A percentile compares a stretch with the other conserved stretches of the same genome.
These are phyloP conservation scores for Podarcis muralis DNA, from an alignment of 2,113 vertebrate species.

Conservation along the genomic window DNA sequence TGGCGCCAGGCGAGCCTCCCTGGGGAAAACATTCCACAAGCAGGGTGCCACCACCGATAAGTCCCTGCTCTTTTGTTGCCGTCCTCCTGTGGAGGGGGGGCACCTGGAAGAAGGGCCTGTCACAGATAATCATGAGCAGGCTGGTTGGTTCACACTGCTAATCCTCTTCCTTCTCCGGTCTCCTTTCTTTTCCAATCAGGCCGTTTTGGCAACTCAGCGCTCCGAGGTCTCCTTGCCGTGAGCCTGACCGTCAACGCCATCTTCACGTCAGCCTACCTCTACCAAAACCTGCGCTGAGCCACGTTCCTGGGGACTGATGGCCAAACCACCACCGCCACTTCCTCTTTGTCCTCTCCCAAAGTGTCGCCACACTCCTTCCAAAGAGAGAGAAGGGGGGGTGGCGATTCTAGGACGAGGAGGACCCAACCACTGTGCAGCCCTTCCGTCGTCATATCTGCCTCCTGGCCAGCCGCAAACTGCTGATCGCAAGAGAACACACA, in stretches of 20 bases:
- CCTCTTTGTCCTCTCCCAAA: neutral
- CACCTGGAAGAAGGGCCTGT: too few species aligned
- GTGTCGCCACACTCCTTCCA: neutral
- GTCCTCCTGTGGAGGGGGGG: neutral
- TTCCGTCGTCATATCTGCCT: constrained; percentile 2
- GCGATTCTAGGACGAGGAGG: neutral
- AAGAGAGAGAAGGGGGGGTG: neutral
- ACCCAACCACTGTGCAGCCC: constrained; percentile 38
- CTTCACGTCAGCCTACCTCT: constrained; percentile 85
- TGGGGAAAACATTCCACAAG: neutral
- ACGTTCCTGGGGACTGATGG: neutral
- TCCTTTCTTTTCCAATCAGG: constrained; percentile 67
- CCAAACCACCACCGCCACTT: neutral
- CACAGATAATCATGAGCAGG: too few species aligned
- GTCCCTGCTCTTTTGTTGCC: neutral
- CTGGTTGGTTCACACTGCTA: too few species aligned
- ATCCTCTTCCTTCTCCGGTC: neutral
- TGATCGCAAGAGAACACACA: too few species aligned
- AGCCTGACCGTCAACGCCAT: constrained; percentile 88
- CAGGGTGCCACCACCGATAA: neutral
- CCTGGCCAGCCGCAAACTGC: neutral
- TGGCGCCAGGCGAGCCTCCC: neutral
- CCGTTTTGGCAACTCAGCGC: constrained; percentile 66
- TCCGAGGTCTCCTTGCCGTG: constrained; percentile 80
- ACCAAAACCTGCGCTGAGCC: constrained; percentile 79